phyloP scores from a whole-genome alignment of 2,113 vertebrate genomes.

The Sturnira hondurensis region DNA sequence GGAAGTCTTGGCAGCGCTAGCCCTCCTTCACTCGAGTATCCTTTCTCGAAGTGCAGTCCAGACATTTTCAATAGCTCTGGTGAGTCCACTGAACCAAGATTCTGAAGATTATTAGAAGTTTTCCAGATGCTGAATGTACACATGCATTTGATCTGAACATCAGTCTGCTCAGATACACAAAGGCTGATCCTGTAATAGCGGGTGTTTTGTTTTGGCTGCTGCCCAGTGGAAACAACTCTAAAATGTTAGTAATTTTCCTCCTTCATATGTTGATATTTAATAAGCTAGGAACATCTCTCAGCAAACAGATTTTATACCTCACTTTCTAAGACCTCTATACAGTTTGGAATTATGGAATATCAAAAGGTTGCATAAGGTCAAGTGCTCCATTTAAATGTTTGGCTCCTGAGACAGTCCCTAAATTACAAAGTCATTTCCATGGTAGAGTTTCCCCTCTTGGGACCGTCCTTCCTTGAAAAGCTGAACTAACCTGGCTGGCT shows the following conservation, averaged over 20 bases:
- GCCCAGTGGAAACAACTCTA: slow-evolving; percentile 26
- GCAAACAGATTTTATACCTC: slow-evolving; percentile 24
- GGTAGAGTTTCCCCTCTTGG: not conserved
- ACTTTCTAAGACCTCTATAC: not conserved
- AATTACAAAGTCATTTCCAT: not conserved
- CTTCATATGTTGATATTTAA: slow-evolving; percentile 16
- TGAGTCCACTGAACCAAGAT: slow-evolving; percentile 67
- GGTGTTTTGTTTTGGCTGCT: slow-evolving; percentile 31
- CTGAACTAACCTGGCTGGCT: not conserved
- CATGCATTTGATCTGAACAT: slow-evolving; percentile 44
- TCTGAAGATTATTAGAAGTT: slow-evolving; percentile 66
- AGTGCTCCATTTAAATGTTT: not conserved
- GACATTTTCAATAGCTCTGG: slow-evolving; percentile 76
- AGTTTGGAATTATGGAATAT: not conserved
- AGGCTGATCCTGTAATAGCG: slow-evolving; percentile 18
- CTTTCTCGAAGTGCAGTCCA: slow-evolving; percentile 70
- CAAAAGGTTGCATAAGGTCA: not conserved
- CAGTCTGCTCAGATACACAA: slow-evolving; percentile 9
- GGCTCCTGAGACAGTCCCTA: not conserved
- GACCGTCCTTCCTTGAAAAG: not conserved
- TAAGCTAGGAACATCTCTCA: slow-evolving; percentile 24
- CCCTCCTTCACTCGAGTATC: slow-evolving; percentile 71
- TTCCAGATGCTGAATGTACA: slow-evolving; percentile 69
- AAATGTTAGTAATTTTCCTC: slow-evolving; percentile 31
- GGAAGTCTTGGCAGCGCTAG: slow-evolving; percentile 56